A percentile compares a stretch with the other conserved stretches of the same genome.
Conservation (phyloP, 2,888 invertebrate species). For the Campoplex nolae region DNA sequence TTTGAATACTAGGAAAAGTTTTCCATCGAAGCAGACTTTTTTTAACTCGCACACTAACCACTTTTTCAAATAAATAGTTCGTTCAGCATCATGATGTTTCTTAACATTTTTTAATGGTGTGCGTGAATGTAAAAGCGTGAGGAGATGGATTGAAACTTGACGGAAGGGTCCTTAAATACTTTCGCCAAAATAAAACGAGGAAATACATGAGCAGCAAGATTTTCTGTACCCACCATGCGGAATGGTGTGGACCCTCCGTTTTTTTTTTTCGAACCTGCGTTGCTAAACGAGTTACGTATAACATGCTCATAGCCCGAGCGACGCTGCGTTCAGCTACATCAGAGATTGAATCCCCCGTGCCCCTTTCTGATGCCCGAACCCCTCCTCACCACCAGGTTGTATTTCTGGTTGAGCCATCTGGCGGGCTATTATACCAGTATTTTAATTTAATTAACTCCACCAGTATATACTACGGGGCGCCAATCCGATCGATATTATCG, state of each 20-base stretch:
- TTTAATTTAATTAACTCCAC: conserved; percentile 84
- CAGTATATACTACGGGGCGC: conserved; percentile 72
- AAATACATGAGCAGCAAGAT: conserved; percentile 46
- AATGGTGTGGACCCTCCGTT: conserved; percentile 60
- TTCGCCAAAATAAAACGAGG: conserved; percentile 75
- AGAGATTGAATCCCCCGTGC: conserved; percentile 39
- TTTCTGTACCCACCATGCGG: conserved; percentile 26
- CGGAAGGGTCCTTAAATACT: conserved; percentile 77
- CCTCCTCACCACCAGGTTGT: conserved; percentile 81
- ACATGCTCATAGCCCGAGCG: conserved; percentile 72
- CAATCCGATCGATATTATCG: conserved; percentile 84
- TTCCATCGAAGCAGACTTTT: neutral
- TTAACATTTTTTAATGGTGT: conserved; percentile 15
- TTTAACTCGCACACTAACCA: neutral
- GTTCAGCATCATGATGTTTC: neutral
- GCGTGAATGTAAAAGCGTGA: conserved; percentile 22
- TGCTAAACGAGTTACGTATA: conserved; percentile 84
- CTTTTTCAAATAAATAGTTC: neutral
- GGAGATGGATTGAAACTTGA: conserved; percentile 34
- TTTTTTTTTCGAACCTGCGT: conserved; percentile 81
- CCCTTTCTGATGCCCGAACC: conserved; percentile 57
- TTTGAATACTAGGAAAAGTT: neutral
- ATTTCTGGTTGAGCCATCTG: conserved; percentile 83
- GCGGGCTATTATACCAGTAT: conserved; percentile 84
- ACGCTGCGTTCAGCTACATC: conserved; percentile 63